Percentiles rank a stretch among this genome's conserved stretches.
Conservation (phyloP, 2,113 vertebrate species). For the Triplophysa rosa region DNA sequence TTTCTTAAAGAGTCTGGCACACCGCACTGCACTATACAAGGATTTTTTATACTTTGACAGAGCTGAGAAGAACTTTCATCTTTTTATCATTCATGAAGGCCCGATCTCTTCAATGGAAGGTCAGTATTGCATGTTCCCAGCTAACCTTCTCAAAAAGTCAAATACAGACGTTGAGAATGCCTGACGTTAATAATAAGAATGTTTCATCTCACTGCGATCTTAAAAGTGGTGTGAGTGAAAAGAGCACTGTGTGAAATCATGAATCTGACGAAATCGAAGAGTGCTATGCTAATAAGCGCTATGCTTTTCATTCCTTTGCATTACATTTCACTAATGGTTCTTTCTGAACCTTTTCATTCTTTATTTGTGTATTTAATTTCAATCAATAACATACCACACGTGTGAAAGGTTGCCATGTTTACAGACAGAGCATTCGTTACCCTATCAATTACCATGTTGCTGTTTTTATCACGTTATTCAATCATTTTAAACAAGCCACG, state of each 20-base stretch:
- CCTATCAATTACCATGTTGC: neutral
- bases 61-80: constrained; percentile 7
- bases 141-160: constrained; percentile 41
- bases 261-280: neutral
- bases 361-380: neutral
- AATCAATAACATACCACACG: constrained; percentile 7
- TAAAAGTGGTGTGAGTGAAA: constrained; percentile 8
- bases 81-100: neutral
- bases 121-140: constrained; percentile 16
- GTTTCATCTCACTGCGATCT: neutral
- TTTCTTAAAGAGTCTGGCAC: constrained; percentile 10
- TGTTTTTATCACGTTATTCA: neutral
- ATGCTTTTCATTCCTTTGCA: neutral
- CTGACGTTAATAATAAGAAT: neutral
- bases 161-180: constrained; percentile 15
- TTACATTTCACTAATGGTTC: neutral
- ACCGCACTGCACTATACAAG: neutral
- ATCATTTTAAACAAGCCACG: neutral
- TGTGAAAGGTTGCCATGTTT: neutral
- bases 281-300: neutral
- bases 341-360: neutral
- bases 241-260: neutral
- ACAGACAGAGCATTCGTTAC: neutral
- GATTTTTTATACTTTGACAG: neutral
- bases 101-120: constrained; percentile 17